phyloP scores from a whole-genome alignment of 1,140 invertebrate genomes.

The Megathymus violae region DNA sequence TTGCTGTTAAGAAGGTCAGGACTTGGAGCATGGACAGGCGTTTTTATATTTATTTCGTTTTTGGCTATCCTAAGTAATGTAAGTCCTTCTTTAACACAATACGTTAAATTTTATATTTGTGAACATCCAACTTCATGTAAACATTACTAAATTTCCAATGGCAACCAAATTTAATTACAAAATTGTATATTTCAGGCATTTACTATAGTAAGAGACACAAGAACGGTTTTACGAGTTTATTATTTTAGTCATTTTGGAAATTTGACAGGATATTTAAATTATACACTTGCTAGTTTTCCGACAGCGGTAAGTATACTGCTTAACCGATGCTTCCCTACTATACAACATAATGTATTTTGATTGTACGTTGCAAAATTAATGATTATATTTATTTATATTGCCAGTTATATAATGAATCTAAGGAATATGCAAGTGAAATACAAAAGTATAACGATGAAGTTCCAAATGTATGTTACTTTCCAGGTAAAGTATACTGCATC shows the following conservation, averaged over 20 bases:
- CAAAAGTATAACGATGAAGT: not conserved
- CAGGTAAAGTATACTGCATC: no score
- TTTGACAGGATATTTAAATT: conserved; percentile 4
- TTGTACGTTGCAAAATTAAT: no score
- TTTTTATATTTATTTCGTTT: conserved; percentile 13
- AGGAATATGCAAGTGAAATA: not conserved
- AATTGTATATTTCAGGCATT: conserved; percentile 3
- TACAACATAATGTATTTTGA: no score
- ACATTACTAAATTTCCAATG: no score
- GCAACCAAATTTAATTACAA: no score
- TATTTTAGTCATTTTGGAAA: not conserved
- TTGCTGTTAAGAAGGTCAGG: conserved; percentile 15
- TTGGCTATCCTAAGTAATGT: conserved; percentile 17
- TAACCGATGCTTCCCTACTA: no score
- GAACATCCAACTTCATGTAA: no score
- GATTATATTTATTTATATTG: not conserved
- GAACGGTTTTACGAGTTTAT: conserved; percentile 3
- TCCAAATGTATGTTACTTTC: not conserved
- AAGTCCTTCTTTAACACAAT: no score
- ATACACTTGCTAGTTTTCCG: not conserved
- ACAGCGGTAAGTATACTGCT: not conserved
- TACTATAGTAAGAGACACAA: conserved; percentile 8
- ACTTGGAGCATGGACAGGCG: conserved; percentile 21
- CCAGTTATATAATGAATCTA: not conserved
- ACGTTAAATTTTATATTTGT: no score